Conservation (phyloP, 2,888 invertebrate species). For the Hyles lineata region DNA sequence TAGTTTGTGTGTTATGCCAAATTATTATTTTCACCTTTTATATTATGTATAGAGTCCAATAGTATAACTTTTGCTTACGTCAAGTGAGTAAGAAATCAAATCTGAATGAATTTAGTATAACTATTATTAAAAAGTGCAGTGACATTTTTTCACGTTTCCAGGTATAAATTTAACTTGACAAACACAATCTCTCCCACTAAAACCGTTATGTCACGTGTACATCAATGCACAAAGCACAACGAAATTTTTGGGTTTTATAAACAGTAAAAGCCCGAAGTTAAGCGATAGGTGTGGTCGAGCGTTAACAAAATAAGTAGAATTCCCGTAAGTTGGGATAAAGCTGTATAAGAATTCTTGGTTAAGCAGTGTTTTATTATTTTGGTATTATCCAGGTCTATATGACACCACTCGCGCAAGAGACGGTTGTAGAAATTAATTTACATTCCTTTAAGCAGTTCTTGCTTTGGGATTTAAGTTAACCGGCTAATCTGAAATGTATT, state of each 20-base stretch:
- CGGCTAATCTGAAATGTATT: not conserved
- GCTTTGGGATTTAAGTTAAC: not conserved
- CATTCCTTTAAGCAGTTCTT: not conserved
- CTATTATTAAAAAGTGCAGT: not conserved
- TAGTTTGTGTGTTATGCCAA: too few species aligned
- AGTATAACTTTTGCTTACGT: too few species aligned
- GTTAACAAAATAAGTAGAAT: not conserved
- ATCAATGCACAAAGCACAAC: not conserved
- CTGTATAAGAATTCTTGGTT: too few species aligned
- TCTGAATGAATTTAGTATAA: not conserved
- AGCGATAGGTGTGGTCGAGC: not conserved
- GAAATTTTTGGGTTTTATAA: conserved; percentile 2
- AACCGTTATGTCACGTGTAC: not conserved
- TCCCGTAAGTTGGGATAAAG: not conserved
- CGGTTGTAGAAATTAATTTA: not conserved
- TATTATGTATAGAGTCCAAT: too few species aligned
- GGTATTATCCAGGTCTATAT: too few species aligned
- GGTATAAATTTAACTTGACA: not conserved
- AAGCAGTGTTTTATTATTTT: too few species aligned
- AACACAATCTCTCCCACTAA: not conserved
- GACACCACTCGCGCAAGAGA: too few species aligned
- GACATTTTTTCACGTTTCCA: not conserved
- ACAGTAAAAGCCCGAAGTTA: not conserved
- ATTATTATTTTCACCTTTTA: too few species aligned
- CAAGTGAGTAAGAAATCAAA: too few species aligned